A percentile compares a stretch with the other conserved stretches of the same genome.
phyloP scores from a whole-genome alignment of 2,113 vertebrate genomes.

The Lophius piscatorius region DNA sequence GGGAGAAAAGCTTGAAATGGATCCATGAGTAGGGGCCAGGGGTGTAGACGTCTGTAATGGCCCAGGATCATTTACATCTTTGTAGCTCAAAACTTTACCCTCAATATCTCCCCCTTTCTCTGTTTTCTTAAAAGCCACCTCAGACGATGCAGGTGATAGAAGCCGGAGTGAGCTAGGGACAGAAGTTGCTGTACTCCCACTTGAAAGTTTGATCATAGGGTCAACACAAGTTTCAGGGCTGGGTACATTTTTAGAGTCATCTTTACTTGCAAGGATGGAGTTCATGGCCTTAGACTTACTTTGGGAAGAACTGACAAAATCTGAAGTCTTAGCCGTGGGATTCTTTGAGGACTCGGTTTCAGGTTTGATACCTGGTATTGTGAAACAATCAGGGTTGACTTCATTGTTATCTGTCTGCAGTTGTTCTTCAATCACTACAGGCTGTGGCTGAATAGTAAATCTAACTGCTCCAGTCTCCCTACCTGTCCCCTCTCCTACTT shows the following conservation, averaged over 20 bases:
- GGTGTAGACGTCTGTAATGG: slow-evolving; percentile 68
- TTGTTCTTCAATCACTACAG: slow-evolving; percentile 45
- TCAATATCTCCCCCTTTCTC: slow-evolving; percentile 7
- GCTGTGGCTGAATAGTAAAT: slow-evolving; percentile 41
- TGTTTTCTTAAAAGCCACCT: neutral
- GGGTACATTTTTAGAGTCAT: neutral
- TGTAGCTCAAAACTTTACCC: neutral
- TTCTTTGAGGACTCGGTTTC: neutral
- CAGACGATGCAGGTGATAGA: neutral
- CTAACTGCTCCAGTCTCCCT: slow-evolving; percentile 22
- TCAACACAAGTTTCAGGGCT: neutral
- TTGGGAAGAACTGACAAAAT: slow-evolving; percentile 13
- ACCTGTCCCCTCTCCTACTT: slow-evolving; percentile 17
- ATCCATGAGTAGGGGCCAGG: slow-evolving; percentile 20
- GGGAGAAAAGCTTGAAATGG: slow-evolving; percentile 8
- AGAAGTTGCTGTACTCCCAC: neutral
- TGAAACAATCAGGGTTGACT: neutral
- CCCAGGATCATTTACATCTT: slow-evolving; percentile 27
- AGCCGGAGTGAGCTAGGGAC: slow-evolving; percentile 33
- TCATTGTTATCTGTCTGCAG: neutral
- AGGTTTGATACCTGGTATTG: slow-evolving; percentile 24
- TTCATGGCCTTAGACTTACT: neutral
- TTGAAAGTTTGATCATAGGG: neutral
- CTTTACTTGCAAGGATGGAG: neutral
- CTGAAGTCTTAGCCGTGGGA: neutral